A percentile compares a stretch with the other conserved stretches of the same genome.
Evolutionary conservation across 1,140 invertebrate species (phyloP).

Genomic region (Microvelia longipes): DNA sequence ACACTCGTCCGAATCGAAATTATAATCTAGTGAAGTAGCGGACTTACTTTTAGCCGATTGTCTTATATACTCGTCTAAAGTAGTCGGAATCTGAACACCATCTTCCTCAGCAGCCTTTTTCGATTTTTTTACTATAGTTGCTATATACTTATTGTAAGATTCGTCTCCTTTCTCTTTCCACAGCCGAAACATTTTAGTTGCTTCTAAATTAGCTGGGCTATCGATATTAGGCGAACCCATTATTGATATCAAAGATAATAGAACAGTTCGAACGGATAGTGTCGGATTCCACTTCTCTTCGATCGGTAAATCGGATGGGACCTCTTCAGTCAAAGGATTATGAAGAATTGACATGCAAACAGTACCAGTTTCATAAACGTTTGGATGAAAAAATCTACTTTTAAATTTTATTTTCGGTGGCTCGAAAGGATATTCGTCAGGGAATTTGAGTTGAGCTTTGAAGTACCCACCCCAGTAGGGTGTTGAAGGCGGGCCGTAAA

Average conservation of each 20-base stretch:
- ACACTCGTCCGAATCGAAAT: too few relatives aligned
- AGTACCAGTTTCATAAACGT: neutral
- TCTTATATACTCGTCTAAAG: neutral
- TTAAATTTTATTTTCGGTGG: slow-evolving; percentile 3
- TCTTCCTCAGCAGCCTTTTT: neutral
- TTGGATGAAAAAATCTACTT: neutral
- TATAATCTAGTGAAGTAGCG: too few relatives aligned
- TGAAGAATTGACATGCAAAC: slow-evolving; percentile 6
- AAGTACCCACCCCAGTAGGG: neutral
- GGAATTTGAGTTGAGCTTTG: neutral
- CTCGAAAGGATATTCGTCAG: slow-evolving; percentile 1
- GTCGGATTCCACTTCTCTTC: slow-evolving; percentile 6
- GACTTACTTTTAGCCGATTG: neutral
- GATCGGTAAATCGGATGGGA: neutral
- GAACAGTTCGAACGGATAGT: neutral
- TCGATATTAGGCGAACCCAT: neutral
- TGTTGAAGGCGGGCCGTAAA: neutral
- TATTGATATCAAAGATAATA: slow-evolving; percentile 1
- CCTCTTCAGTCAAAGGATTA: neutral
- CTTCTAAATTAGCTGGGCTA: neutral
- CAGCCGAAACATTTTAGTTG: neutral
- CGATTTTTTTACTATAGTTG: neutral
- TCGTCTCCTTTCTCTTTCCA: neutral
- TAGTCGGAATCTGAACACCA: neutral
- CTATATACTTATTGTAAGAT: neutral